Evolutionary conservation across 2,113 vertebrate species (phyloP), one percentile per base, ranked within the genome.

Genomic region (Nothoprocta perdicaria): DNA sequence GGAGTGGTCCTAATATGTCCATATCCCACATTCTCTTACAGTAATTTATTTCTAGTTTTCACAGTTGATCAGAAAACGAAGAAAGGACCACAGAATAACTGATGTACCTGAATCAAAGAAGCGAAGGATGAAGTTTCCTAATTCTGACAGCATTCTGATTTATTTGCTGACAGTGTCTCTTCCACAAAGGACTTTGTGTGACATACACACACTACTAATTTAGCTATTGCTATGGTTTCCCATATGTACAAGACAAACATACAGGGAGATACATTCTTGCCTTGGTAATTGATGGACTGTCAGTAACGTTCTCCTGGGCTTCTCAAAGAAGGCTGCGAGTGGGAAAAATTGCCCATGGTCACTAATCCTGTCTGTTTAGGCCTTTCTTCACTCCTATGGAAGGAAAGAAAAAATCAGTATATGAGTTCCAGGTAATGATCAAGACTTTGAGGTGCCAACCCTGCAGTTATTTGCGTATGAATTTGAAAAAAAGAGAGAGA

Each of bases 131-230:
- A 60, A 63, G 12, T 46, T 50, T 83, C 50, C 35, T 35, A 52
- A 29, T 45, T 78, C 65, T 60, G 57, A 14, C 4, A 88, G 29
- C 1, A 8, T 89, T 73, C 10, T 23, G 16, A 62, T 81, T 76
- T 71, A 12, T 62, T 65, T 89, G 15, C 35, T 41, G 43, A 41
- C 46, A 84, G 40, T 46, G 57, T 31, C 1, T 14, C 75, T 81
- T 65, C 58, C 66, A 46, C 8, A 81, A 65, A 63, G 50, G 24
- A 11, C 41, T 75, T 22, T 71, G 46, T 60, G 33, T 52, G 52
- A 60, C 18, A 35, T 2, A 35, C 3, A 6, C 6, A 15, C 2
- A 3, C 19, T 6, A 23, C 27, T 41, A 58, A 43, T 1, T 15
- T 9, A 43, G 10, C 31, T 84, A 69, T 13, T 83, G 48, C 48